Evolutionary conservation across 92 coral and sea anemone species (phyloP).

Genomic region (Scolanthus callimorphus): DNA sequence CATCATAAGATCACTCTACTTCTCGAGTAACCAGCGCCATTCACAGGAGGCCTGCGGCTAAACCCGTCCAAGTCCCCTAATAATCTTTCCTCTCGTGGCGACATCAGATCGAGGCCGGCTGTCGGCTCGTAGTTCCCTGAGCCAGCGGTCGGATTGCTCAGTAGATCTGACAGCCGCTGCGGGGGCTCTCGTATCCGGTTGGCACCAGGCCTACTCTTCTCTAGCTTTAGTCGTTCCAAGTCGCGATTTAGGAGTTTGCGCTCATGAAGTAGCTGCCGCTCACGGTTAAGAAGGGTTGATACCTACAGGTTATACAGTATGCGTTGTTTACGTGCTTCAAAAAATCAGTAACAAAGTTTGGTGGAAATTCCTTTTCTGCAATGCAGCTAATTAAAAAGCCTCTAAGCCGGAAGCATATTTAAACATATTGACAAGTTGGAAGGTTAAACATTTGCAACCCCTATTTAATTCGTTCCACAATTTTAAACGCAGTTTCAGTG

Average conservation of each 20-base stretch:
- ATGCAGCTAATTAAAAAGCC: no score
- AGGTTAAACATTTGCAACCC: no score
- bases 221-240: constrained; percentile 79
- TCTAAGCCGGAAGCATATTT: no score
- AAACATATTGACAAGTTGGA: no score
- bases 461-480: not conserved
- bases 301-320: no score
- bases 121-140: constrained; percentile 62
- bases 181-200: constrained; percentile 75
- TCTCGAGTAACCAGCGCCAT: constrained; percentile 39
- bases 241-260: constrained; percentile 81
- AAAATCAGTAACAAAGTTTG: no score
- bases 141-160: constrained; percentile 51
- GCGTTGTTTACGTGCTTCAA: no score
- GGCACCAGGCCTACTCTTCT: constrained; percentile 76
- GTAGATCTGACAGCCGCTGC: constrained; percentile 74
- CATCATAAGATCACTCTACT: constrained; percentile 61
- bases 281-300: constrained; percentile 84
- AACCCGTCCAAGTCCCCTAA: constrained; percentile 67
- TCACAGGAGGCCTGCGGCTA: constrained; percentile 29
- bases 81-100: constrained; percentile 72
- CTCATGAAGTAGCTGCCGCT: constrained; percentile 88
- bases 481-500: not conserved
- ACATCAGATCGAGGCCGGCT: constrained; percentile 83
- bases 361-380: no score